phyloP scores from a whole-genome alignment of 2,113 vertebrate species.

The Cochlearius cochlearius region DNA sequence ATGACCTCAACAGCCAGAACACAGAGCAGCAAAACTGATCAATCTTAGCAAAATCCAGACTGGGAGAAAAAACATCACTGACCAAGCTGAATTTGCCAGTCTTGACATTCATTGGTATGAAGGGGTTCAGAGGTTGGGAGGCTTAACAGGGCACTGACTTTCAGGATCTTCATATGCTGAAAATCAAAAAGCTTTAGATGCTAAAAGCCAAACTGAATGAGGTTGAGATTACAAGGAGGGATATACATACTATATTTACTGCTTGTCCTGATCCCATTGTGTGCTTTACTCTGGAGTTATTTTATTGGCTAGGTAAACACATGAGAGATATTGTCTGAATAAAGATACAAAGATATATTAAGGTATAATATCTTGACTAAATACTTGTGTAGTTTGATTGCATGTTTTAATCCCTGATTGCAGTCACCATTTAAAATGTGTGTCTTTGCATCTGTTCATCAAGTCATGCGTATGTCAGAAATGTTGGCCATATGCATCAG shows the following conservation, averaged over 20 bases:
- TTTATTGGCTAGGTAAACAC: neutral
- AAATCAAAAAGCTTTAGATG: neutral
- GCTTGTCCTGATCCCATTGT: neutral
- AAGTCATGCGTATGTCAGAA: neutral
- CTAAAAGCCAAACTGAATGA: neutral
- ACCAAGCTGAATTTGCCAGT: neutral
- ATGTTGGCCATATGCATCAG: neutral
- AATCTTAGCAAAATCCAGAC: neutral
- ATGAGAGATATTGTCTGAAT: neutral
- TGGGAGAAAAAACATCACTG: neutral
- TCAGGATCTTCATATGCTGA: neutral
- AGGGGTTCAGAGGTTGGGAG: neutral
- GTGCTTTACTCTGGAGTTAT: neutral
- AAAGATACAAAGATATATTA: neutral
- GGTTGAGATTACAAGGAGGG: neutral
- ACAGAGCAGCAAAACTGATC: neutral
- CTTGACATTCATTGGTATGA: neutral
- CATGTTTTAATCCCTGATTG: neutral
- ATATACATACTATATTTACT: neutral
- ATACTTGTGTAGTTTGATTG: neutral
- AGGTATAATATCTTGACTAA: neutral
- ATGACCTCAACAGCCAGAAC: neutral
- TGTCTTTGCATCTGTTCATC: neutral
- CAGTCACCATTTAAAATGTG: neutral
- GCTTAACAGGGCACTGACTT: neutral